Conservation (phyloP, 2,888 invertebrate genomes). For the Reticulitermes lucifugus region DNA sequence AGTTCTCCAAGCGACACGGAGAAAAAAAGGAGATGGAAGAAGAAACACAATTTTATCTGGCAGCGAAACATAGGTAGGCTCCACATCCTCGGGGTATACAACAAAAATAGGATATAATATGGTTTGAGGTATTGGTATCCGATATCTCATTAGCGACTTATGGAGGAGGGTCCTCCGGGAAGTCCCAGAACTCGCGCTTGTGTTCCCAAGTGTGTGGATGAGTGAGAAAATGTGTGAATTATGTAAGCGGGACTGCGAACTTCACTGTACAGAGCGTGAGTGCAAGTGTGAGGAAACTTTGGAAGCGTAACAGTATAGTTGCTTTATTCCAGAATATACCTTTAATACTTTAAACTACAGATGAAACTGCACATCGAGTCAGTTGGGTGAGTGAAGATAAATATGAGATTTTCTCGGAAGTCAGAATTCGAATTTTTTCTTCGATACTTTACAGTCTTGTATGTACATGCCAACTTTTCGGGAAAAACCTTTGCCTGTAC, state of each 20-base stretch:
- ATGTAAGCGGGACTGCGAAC: background rate
- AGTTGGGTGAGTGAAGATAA: too few relatives aligned
- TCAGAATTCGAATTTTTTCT: too few relatives aligned
- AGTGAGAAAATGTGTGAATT: background rate
- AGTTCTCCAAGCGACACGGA: background rate
- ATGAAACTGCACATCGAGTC: too few relatives aligned
- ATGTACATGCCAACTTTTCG: too few relatives aligned
- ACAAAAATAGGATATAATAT: conserved; percentile 12
- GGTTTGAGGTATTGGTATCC: conserved; percentile 45
- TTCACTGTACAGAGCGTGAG: background rate
- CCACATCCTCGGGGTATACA: conserved; percentile 21
- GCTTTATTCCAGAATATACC: too few relatives aligned
- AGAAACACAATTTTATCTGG: conserved; percentile 26
- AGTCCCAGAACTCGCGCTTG: background rate
- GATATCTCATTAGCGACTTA: conserved; percentile 47
- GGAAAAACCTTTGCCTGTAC: too few relatives aligned
- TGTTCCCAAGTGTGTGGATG: background rate
- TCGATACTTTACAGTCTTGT: too few relatives aligned
- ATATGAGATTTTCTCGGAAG: too few relatives aligned
- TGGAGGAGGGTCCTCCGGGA: background rate
- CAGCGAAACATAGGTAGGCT: conserved; percentile 20
- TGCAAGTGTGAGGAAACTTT: background rate
- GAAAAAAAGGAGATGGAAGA: background rate
- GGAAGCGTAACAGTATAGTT: background rate
- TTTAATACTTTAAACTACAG: too few relatives aligned